These are phyloP conservation scores for Rhynchonema sp. DNA, from an alignment of 2,888 invertebrate genomes.

Conservation along the genomic window DNA sequence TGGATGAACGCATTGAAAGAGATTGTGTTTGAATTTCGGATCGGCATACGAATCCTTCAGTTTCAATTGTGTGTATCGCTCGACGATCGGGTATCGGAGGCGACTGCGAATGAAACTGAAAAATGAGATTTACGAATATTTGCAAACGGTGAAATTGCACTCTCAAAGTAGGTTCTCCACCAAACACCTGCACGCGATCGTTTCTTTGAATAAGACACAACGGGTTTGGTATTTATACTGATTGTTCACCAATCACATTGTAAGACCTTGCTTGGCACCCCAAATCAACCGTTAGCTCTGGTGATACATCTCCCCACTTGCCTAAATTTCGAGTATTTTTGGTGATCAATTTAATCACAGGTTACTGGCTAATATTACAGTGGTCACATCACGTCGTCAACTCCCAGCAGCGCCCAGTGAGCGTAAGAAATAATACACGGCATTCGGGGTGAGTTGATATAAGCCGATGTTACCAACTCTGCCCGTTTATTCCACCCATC, in stretches of 20 bases:
- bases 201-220: background rate
- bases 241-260: background rate
- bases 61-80: background rate
- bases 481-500: background rate
- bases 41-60: background rate
- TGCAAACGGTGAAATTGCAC: too few relatives aligned
- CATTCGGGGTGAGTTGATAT: background rate
- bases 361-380: too few relatives aligned
- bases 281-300: too few relatives aligned
- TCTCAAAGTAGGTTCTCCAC: too few relatives aligned
- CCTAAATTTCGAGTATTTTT: too few relatives aligned
- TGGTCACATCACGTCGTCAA: too few relatives aligned
- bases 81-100: background rate
- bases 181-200: background rate
- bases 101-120: background rate
- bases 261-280: too few relatives aligned
- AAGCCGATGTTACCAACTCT: background rate
- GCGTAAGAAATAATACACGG: background rate
- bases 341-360: too few relatives aligned
- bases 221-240: background rate
- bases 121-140: too few relatives aligned
- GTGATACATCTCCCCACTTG: too few relatives aligned
- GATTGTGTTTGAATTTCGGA: conserved; percentile 2
- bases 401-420: too few relatives aligned
- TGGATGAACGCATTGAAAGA: conserved; percentile 7